Base-by-base conservation (phyloP, 2,888 invertebrate genomes). In the Pandemis heparana region DNA sequence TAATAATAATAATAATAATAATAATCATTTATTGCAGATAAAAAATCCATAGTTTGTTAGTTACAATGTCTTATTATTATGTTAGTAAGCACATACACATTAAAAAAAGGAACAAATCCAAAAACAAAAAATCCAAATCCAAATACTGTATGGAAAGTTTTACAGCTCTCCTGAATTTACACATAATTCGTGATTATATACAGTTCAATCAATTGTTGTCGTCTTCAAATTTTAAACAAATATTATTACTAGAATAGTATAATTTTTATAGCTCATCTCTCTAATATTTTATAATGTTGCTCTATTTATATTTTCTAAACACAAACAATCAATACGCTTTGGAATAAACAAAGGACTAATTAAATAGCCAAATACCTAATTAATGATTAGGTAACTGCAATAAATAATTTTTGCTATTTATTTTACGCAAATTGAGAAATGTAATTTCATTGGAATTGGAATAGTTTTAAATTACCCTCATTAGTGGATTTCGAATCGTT, bases 241-340 rank as follows among this genome's bases (percentile, higher is more conserved):
- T 14, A 51, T n/a, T n/a, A 12, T 59, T 69, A 69, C 73, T 43
- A 65, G 14, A 70, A 43, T 65, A 65, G 70, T 53, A 74, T 41
- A 10, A 38, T 63, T 64, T 74, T 53, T 23, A 64, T 51, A 65
- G 61, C 43, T 60, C 23, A 8, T 7, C 65, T 69, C 38, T 70
- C 65, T 70, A 65, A 38, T 65, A 38, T 46, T 65, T 18, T 14
- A 23, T 32, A 73, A 73, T 73, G 73, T 73, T 73, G 73, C 73
- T 65, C 70, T 32, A 38, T 48, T 14, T n/a, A 32, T 65, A 39
- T 12, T 51, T 60, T 43, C 7, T 32, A 61, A 56, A 60, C 38
- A 23, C 48, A 71, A 71, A 59, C 48, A 65, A 61, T 71, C 60
- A 61, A 66, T 66, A 66, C 23, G 65, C 43, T 41, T 14, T 23